Evolutionary conservation across 2,113 vertebrate species (phyloP), one percentile per base, ranked within the genome.

Genomic region (Protomyctophum bolini): DNA sequence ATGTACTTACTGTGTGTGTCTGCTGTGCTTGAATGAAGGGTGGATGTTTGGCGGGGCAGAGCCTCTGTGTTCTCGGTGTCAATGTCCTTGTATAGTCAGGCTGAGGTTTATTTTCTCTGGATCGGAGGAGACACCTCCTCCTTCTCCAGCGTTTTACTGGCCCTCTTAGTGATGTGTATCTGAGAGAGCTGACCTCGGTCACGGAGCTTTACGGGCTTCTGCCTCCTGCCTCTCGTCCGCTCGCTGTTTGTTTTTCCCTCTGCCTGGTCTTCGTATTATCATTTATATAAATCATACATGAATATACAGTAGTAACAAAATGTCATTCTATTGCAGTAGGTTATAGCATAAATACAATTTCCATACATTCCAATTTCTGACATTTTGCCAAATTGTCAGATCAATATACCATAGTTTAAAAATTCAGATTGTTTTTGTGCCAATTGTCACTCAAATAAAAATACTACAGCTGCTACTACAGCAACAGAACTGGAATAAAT

Each of bases 91-190:
- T 91, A 91, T 89, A 89, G 86, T 83, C 83, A 87, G 77, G 80
- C 82, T 67, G 65, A 76, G 79, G 88, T 92, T 92, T 91, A 91
- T 91, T 90, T 88, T 89, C 86, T 86, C 88, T 88, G 83, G 88
- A 87, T 90, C 81, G 33, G 85, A 82, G 85, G 84, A 83, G 89
- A 91, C 87, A 89, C 88, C 91, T 92, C 88, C 87, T 92, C n/a
- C n/a, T n/a, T n/a, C 90, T 91, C 91, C 90, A 92, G 88, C 87
- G 21, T 91, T 91, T 90, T 89, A 89, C 84, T 78, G 89, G 78
- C 88, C 87, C 80, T 91, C 87, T 91, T 85, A 87, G 86, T 81
- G 80, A 89, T 91, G 88, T 90, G 88, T 86, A 86, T 92, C 88
- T 90, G 84, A 87, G 87, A 90, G 87, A 73, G 76, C 73, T 92